Conservation (phyloP, 2,797 vertebrate genomes). For the Picus viridis region DNA sequence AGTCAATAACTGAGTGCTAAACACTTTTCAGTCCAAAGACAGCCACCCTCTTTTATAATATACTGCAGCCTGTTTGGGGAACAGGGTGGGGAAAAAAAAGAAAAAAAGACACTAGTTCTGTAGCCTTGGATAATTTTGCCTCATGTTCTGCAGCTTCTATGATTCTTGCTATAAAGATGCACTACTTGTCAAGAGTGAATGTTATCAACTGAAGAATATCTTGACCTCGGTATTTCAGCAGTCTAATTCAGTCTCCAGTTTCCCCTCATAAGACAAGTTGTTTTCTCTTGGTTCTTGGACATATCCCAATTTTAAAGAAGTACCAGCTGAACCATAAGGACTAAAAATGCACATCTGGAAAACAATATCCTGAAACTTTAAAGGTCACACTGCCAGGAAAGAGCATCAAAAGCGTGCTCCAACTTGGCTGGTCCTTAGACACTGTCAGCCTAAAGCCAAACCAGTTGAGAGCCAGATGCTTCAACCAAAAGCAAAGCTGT, state of each 20-base stretch:
- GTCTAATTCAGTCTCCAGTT: background rate
- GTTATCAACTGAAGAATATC: background rate
- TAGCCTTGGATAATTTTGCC: background rate
- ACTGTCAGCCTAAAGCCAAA: slow-evolving; percentile 29
- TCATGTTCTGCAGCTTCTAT: background rate
- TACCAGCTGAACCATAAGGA: background rate
- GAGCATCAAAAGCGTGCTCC: background rate
- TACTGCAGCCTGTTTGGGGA: background rate
- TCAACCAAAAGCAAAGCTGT: background rate
- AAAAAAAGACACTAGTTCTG: background rate
- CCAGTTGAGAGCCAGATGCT: background rate
- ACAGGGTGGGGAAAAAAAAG: too few relatives aligned
- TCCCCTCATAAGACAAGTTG: background rate
- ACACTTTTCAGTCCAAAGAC: background rate
- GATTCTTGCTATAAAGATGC: background rate
- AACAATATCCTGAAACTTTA: slow-evolving; percentile 25
- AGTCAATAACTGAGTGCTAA: background rate
- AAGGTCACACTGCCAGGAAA: slow-evolving; percentile 10
- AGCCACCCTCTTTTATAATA: background rate
- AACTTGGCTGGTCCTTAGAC: background rate
- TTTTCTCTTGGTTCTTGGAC: background rate
- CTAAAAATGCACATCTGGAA: slow-evolving; percentile 3
- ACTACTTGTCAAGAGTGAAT: background rate
- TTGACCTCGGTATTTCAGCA: background rate
- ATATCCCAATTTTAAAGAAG: background rate